Base-by-base conservation (phyloP, 2,797 vertebrate genomes). In the Periparus ater region DNA sequence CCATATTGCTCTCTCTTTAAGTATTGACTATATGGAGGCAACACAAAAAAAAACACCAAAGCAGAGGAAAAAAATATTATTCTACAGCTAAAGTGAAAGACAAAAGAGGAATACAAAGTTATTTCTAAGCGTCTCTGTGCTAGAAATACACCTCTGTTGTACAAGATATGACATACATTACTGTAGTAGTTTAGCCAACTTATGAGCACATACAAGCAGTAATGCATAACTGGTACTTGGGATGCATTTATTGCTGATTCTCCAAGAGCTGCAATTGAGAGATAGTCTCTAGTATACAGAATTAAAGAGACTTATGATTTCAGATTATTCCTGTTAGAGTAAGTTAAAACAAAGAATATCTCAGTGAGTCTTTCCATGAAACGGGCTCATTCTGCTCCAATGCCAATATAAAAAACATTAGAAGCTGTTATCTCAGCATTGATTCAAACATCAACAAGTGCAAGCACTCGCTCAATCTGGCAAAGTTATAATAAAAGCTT, bases 51-150 rank as follows among this genome's bases (percentile, higher is more conserved):
- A 91, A 21, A 54, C 42, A 61, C 29, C 44, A 50, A 74, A 86
- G 21, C 13, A 81, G 30, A 77, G 38, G 87, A 74, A 26, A 92
- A 88, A 91, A 91, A 61, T 68, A 84, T 67, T 89, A 83, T 73
- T 85, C 62, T 66, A 81, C 50, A 96, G 71, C 47, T 60, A 44
- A 90, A 81, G 34, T 9, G 15, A 88, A 91, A 72, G 30, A 77
- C 62, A 50, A n/a, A 29, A 80, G 57, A 92, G 38, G 26, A 96
- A 92, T 47, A 12, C 8, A 45, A 2, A 22, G 44, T 19, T 77
- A 71, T 58, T 95, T 89, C 44, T 76, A 66, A 88, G 32, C 23
- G 60, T 9, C 20, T 63, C 70, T 36, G 17, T 67, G n/a, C 27
- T 10, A 20, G 40, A 36, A 66, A 55, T 11, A 38, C 13, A 32